Conservation (phyloP, 2,888 invertebrate genomes). For the Lamproptera curius region DNA sequence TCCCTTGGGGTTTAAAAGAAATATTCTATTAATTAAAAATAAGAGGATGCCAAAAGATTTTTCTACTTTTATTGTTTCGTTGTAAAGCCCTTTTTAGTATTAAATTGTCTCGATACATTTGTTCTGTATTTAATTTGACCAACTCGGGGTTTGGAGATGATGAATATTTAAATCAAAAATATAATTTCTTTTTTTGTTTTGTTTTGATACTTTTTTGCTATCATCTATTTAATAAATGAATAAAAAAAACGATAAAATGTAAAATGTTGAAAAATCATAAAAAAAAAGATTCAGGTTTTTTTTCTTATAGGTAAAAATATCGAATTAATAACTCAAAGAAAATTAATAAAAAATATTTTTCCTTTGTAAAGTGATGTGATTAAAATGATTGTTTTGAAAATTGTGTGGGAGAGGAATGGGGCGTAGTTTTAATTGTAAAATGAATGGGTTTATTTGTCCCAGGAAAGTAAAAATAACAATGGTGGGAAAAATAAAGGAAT, state of each 20-base stretch:
- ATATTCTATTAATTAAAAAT: constrained; percentile 21
- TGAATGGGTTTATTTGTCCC: too few species aligned
- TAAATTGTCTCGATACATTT: constrained; percentile 22
- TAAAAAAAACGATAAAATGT: constrained; percentile 27
- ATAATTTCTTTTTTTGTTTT: constrained; percentile 24
- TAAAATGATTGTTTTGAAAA: constrained; percentile 8
- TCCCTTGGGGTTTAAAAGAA: constrained; percentile 12
- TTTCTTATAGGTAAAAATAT: constrained; percentile 23
- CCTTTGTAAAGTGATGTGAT: constrained; percentile 18
- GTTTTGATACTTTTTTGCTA: constrained; percentile 42
- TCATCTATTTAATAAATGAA: constrained; percentile 39
- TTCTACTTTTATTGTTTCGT: not conserved
- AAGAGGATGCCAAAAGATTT: constrained; percentile 16
- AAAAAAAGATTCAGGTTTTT: constrained; percentile 62
- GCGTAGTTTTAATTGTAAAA: too few species aligned
- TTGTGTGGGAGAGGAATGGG: constrained; percentile 8
- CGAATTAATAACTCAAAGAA: constrained; percentile 8
- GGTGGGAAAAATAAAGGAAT: too few species aligned
- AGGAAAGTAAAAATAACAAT: constrained; percentile 5
- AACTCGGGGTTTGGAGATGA: constrained; percentile 24
- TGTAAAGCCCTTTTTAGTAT: constrained; percentile 26
- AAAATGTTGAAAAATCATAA: constrained; percentile 28
- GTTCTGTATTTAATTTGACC: constrained; percentile 21
- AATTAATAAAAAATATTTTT: constrained; percentile 7
- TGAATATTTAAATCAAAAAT: constrained; percentile 23